Conservation (phyloP, 2,888 invertebrate species). For the Agapostemon virescens region DNA sequence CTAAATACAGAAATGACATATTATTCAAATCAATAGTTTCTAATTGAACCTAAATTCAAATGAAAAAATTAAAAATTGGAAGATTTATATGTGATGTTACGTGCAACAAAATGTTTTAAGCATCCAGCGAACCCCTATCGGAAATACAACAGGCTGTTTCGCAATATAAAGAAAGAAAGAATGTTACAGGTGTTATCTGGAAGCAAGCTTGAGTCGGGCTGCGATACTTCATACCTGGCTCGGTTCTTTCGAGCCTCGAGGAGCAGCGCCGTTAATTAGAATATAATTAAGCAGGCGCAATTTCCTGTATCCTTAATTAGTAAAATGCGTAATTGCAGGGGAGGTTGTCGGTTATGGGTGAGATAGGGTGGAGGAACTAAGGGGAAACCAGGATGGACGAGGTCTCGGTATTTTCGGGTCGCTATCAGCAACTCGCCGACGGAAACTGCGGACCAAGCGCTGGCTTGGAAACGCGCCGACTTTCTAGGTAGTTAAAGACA, state of each 20-base stretch:
- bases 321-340: conserved; percentile 66
- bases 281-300: conserved; percentile 68
- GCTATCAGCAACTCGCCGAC: conserved; percentile 37
- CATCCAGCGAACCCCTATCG: too few relatives aligned
- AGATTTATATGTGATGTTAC: too few relatives aligned
- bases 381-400: conserved; percentile 42
- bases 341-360: neutral
- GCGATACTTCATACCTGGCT: neutral
- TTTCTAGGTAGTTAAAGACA: conserved; percentile 57
- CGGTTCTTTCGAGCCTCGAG: neutral
- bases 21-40: too few relatives aligned
- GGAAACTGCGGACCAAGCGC: conserved; percentile 40
- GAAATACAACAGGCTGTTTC: too few relatives aligned
- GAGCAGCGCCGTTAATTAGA: conserved; percentile 60
- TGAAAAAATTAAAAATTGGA: too few relatives aligned
- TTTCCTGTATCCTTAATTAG: conserved; percentile 71
- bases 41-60: too few relatives aligned
- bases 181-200: too few relatives aligned
- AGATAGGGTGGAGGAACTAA: neutral
- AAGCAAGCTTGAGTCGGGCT: too few relatives aligned
- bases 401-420: conserved; percentile 31
- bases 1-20: too few relatives aligned
- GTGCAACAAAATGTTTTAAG: too few relatives aligned
- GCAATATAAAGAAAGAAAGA: too few relatives aligned
- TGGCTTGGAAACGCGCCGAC: conserved; percentile 46